Conservation (phyloP, 1,140 invertebrate genomes). For the Ooceraea biroi region DNA sequence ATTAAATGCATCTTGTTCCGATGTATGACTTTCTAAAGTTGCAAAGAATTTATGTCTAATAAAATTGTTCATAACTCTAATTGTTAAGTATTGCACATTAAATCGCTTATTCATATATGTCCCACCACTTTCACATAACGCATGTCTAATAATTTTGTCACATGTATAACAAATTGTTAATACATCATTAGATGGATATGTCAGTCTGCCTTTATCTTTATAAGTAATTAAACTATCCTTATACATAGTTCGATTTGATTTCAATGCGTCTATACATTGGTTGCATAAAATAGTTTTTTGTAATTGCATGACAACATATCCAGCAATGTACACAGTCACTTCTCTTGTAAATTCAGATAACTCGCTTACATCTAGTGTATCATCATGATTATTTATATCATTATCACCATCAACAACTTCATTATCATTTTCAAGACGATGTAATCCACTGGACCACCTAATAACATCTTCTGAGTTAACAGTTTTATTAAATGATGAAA, state of each 20-base stretch:
- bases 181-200: conserved; percentile 2
- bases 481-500: conserved; percentile 43
- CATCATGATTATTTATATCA: not conserved
- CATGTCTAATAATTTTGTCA: not conserved
- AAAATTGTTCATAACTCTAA: not conserved
- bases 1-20: too few species aligned
- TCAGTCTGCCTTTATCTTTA: not conserved
- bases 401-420: not conserved
- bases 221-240: not conserved
- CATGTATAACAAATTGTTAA: not conserved
- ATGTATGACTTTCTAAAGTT: not conserved
- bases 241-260: conserved; percentile 22
- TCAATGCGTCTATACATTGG: conserved; percentile 48
- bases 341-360: conserved; percentile 22
- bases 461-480: conserved; percentile 24
- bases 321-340: conserved; percentile 64
- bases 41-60: not conserved
- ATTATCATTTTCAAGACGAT: not conserved
- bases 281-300: conserved; percentile 65
- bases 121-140: not conserved
- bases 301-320: conserved; percentile 62
- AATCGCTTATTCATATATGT: not conserved
- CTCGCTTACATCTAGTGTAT: not conserved
- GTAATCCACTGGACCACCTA: not conserved
- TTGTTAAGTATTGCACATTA: not conserved